These are phyloP conservation scores for Acrossocheilus fasciatus DNA, from an alignment of 2,797 vertebrate genomes.

Conservation along the genomic window DNA sequence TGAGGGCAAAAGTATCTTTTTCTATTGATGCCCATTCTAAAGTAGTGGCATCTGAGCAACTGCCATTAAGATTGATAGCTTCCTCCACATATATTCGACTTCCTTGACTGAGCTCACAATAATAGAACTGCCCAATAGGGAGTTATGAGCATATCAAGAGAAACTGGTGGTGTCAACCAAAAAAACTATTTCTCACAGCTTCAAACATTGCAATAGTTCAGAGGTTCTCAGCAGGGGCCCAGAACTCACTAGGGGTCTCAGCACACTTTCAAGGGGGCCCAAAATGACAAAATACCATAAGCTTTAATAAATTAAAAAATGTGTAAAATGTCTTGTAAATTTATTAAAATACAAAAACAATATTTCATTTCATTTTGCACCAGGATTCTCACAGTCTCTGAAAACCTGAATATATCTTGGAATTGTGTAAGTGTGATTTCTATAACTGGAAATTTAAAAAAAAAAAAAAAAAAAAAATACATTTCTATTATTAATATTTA, in stretches of 20 bases:
- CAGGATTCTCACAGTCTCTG: no score
- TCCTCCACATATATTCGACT: neutral
- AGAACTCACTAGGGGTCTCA: neutral
- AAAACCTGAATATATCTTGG: no score
- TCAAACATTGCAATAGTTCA: neutral
- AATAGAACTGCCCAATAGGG: neutral
- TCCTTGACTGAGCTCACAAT: constrained; percentile 3
- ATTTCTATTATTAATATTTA: no score
- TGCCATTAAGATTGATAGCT: neutral
- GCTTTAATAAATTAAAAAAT: neutral
- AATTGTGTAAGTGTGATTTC: neutral
- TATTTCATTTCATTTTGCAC: no score
- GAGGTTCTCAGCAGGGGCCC: neutral
- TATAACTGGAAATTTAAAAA: no score
- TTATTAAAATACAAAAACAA: no score
- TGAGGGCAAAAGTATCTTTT: neutral
- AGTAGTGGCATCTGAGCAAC: neutral
- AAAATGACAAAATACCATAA: neutral
- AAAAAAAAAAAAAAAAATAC: no score
- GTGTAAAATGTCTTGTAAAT: no score
- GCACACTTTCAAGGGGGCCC: neutral
- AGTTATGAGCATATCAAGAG: neutral
- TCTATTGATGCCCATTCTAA: neutral
- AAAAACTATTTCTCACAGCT: neutral
- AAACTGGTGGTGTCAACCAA: constrained; percentile 5